A percentile compares a stretch with the other conserved stretches of the same genome.
Conservation (phyloP, 2,113 vertebrate genomes). For the Azemiops feae region DNA sequence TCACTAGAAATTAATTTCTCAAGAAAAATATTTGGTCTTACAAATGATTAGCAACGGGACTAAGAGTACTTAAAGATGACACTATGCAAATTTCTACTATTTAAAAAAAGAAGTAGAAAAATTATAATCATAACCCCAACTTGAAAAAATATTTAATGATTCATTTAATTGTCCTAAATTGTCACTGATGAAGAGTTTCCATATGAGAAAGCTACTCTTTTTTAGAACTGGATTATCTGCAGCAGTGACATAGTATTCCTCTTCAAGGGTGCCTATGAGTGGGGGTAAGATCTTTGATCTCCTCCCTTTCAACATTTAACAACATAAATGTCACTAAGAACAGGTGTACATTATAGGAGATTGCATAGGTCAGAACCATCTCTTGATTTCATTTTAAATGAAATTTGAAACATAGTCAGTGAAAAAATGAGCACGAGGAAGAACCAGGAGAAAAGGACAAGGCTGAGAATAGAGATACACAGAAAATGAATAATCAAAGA, state of each 20-base stretch:
- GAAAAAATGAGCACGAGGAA: not conserved
- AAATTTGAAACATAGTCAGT: not conserved
- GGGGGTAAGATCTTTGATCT: not conserved
- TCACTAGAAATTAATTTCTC: not conserved
- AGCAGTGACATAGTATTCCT: not conserved
- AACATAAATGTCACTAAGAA: not conserved
- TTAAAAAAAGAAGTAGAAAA: not conserved
- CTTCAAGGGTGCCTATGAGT: not conserved
- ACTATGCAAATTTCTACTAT: not conserved
- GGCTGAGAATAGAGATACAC: not conserved
- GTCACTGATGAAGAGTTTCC: not conserved
- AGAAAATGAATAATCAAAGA: not conserved
- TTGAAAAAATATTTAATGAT: not conserved
- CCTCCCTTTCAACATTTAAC: not conserved
- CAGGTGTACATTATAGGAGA: not conserved
- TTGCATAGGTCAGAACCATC: not conserved
- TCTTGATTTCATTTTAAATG: not conserved
- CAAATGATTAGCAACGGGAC: not conserved
- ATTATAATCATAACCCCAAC: not conserved
- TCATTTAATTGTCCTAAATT: not conserved
- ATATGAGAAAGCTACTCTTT: not conserved
- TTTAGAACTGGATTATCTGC: not conserved
- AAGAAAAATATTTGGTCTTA: not conserved
- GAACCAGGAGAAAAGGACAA: not conserved
- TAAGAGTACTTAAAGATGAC: not conserved